Evolutionary conservation across 1,140 invertebrate genomes (phyloP).

Genomic region (Drusus annulatus): DNA sequence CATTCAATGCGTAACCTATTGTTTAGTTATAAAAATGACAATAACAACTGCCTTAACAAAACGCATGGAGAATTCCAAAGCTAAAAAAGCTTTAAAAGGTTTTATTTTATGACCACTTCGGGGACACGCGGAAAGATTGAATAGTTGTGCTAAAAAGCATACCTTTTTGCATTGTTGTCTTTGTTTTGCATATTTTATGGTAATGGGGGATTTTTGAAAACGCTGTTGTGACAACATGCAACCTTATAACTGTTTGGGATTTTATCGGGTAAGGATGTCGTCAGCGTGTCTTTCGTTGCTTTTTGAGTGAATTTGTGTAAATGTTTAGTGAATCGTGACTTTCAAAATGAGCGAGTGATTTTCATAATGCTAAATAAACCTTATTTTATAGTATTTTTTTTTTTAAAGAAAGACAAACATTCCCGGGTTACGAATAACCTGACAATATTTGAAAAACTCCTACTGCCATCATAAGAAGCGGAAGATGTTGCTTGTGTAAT

Average conservation of each 20-base stretch:
- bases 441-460: no score
- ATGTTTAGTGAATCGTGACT: no score
- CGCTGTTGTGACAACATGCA: slow-evolving; percentile 4
- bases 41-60: not conserved
- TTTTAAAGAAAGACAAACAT: no score
- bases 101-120: slow-evolving; percentile 30
- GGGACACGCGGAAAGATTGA: not conserved
- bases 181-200: slow-evolving; percentile 21
- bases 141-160: not conserved
- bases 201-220: not conserved
- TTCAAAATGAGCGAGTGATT: no score
- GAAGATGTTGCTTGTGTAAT: no score
- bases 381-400: no score
- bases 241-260: not conserved
- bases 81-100: not conserved
- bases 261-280: slow-evolving; percentile 30
- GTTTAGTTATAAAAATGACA: not conserved
- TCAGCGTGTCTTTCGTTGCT: no score
- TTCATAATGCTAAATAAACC: no score
- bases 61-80: not conserved
- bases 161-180: not conserved
- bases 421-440: no score
- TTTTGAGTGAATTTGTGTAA: no score
- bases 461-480: no score
- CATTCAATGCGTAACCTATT: slow-evolving; percentile 1